phyloP scores from a whole-genome alignment of 2,797 vertebrate genomes.

The Sebastes ruberrimus region DNA sequence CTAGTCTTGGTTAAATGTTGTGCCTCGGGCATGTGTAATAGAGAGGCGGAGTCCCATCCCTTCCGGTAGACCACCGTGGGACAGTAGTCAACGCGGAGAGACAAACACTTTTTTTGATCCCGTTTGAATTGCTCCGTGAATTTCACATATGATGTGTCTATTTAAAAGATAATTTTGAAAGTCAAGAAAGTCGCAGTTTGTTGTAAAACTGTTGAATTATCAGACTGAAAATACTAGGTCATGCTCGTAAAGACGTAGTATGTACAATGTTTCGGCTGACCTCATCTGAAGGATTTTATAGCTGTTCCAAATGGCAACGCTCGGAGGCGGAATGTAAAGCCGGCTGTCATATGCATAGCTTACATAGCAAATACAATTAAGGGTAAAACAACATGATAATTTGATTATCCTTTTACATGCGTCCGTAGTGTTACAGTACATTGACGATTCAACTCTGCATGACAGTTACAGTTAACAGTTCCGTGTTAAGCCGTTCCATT shows the following conservation, averaged over 20 bases:
- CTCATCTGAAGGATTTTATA: neutral
- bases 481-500: constrained; percentile 19
- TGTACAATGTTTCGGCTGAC: neutral
- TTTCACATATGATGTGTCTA: too few species aligned
- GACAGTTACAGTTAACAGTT: neutral
- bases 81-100: too few species aligned
- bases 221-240: neutral
- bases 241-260: neutral
- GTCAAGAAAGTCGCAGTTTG: too few species aligned
- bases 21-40: too few species aligned
- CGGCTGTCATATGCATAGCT: neutral
- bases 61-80: too few species aligned
- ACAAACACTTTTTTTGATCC: too few species aligned
- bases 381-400: neutral
- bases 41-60: too few species aligned
- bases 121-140: too few species aligned
- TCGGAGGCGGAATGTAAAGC: neutral
- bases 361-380: neutral
- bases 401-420: neutral
- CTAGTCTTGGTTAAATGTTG: too few species aligned
- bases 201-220: too few species aligned
- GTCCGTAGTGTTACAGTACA: neutral
- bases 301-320: neutral
- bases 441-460: constrained; percentile 6
- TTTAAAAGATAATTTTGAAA: too few species aligned